Conservation (phyloP, 2,797 vertebrate genomes). For the Rhinella marina region DNA sequence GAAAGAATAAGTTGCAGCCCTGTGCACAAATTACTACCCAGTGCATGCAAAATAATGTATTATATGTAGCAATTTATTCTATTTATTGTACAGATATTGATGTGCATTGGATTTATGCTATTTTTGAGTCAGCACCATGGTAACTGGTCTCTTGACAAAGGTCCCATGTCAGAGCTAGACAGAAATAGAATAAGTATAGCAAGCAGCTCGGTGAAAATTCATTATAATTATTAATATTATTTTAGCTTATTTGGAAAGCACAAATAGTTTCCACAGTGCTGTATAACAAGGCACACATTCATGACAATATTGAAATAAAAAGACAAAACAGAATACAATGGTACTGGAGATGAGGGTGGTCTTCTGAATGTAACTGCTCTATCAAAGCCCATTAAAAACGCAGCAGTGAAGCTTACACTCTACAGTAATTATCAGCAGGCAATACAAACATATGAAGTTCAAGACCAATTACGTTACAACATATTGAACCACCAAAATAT, state of each 20-base stretch:
- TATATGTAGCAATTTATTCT: slow-evolving; percentile 71
- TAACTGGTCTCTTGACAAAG: slow-evolving; percentile 72
- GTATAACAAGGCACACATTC: background rate
- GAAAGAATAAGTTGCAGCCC: slow-evolving; percentile 68
- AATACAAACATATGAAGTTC: background rate
- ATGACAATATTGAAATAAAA: background rate
- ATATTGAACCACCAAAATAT: background rate
- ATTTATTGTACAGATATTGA: slow-evolving; percentile 75
- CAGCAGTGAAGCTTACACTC: background rate
- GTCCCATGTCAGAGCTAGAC: slow-evolving; percentile 71
- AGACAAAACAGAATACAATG: background rate
- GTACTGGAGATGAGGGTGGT: background rate
- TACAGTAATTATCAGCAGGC: background rate
- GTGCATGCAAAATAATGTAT: slow-evolving; percentile 69
- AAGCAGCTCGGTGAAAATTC: slow-evolving; percentile 63
- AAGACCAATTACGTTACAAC: background rate
- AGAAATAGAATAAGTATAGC: slow-evolving; percentile 68
- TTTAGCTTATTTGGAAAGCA: slow-evolving; percentile 25
- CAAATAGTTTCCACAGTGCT: slow-evolving; percentile 1
- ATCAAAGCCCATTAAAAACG: slow-evolving; percentile 9
- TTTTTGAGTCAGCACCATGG: slow-evolving; percentile 74
- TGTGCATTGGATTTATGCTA: slow-evolving; percentile 72
- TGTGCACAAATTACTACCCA: slow-evolving; percentile 70
- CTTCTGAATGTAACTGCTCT: slow-evolving; percentile 6
- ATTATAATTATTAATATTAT: slow-evolving; percentile 44